A percentile compares a stretch with the other conserved stretches of the same genome.
Evolutionary conservation across 2,797 vertebrate genomes (phyloP).

Genomic region (Tarsius wallacei): DNA sequence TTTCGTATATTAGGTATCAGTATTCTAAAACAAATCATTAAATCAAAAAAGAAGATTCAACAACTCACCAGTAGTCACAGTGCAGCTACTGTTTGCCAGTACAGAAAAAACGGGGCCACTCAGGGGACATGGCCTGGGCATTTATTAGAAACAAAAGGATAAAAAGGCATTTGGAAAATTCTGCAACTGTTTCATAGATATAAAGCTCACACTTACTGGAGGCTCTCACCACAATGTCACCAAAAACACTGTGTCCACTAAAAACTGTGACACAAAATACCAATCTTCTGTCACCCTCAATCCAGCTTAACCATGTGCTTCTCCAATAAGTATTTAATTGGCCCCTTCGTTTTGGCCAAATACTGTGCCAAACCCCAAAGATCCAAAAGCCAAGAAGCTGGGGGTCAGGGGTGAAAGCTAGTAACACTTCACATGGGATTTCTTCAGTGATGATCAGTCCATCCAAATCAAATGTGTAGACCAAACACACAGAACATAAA

Average conservation of each 20-base stretch:
- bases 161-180: constrained; percentile 16
- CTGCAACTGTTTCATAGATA: neutral
- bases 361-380: neutral
- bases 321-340: neutral
- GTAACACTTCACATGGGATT: neutral
- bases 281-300: neutral
- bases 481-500: constrained; percentile 42
- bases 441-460: neutral
- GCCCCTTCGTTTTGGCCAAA: neutral
- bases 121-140: neutral
- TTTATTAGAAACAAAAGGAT: neutral
- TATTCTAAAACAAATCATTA: constrained; percentile 57
- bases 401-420: neutral
- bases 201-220: neutral
- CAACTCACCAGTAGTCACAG: neutral
- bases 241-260: neutral
- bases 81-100: neutral
- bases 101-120: neutral
- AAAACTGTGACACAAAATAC: neutral
- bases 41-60: constrained; percentile 25
- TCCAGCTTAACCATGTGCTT: neutral
- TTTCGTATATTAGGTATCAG: neutral
- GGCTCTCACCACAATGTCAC: neutral
- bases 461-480: neutral
- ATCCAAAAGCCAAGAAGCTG: neutral